Base-by-base conservation (phyloP, 2,113 vertebrate species). In the Miniopterus natalensis region DNA sequence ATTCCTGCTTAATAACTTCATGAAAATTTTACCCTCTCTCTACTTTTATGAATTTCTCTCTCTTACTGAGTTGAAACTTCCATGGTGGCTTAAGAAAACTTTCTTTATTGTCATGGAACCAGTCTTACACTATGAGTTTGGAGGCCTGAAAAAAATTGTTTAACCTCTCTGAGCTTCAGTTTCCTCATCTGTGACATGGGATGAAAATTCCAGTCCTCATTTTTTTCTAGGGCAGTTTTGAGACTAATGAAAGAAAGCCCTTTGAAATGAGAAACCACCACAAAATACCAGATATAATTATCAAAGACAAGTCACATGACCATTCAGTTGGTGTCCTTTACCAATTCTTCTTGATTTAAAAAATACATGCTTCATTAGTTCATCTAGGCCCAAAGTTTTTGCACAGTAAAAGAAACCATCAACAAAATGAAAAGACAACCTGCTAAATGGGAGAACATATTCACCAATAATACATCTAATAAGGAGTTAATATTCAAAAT, bases 11-110 rank as follows among this genome's bases (percentile, higher is more conserved):
- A 90, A 68, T 81, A 88, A 81, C 4, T 55, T 45, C 40, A 87
- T 90, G 63, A 90, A 84, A 94, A n/a, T 55, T 78, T 74, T 85
- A 68, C n/a, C 17, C 8, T 45, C 59, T 66, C 49, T 71, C n/a
- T 80, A 27, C 20, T 8, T 77, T 68, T 25, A 17, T 27, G 23
- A 61, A 55, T 49, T 78, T 74, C 10, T 68, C 42, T 13, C 49
- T 88, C 29, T 95, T 57, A 11, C 21, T 47, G 13, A 53, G 3
- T 47, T 83, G 71, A 21, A 75, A 83, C 42, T 90, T 86, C 18
- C 4, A 84, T 85, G 6, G 17, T 47, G 25, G 59, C 10, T 25
- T 63, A 25, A 80, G 8, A 47, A 80, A 70, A 96, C 20, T 49
- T 2, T n/a, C 10, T 68, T 83, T 45, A 63, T 80, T 57, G 13